Evolutionary conservation across 2,113 vertebrate species (phyloP), one percentile per base, ranked within the genome.

Genomic region (Thalassarche chlororhynchos): DNA sequence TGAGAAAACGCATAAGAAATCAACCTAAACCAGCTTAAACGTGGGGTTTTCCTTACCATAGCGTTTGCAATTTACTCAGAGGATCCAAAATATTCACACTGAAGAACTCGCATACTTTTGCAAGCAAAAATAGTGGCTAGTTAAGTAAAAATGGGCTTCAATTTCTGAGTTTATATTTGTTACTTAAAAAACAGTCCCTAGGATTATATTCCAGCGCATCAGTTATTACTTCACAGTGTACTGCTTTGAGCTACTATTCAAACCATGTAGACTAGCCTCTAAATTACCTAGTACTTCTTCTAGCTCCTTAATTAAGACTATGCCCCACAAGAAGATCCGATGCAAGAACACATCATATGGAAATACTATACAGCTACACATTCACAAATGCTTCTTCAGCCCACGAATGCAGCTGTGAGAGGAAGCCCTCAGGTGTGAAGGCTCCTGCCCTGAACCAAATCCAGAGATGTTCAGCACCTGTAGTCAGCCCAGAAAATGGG

Each of bases 381-480:
- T 14, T 8, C 38, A 12, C 60, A 42, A 21, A 10, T 3, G 1
- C 31, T 34, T 20, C 13, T 16, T 34, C 46, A 34, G 38, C 29
- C 83, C 86, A 1, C 1, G 3, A 55, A 17, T 23, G 4, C 2
- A 8, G 47, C 24, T 23, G 38, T 0, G 2, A 19, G 42, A 42
- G 7, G 28, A 52, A 52, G 8, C 32, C 26, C 44, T 17, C 5
- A 2, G 66, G 36, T 36, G 28, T 5, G 31, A 72, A 25, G 28
- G 71, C 32, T 74, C 47, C 62, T 80, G 81, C 29, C 34, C 64
- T 42, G 58, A 55, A 20, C 34, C 74, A 42, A 31, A 38, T 9
- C n/a, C 69, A 54, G 57, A 28, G 36, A 29, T 6, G 4, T 32
- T 65, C 60, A 74, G 62, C 52, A 49, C 16, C 4, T 31, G 28